These are phyloP conservation scores for Panagrolaimus sp. DNA, from an alignment of 1,140 invertebrate genomes.

Conservation along the genomic window DNA sequence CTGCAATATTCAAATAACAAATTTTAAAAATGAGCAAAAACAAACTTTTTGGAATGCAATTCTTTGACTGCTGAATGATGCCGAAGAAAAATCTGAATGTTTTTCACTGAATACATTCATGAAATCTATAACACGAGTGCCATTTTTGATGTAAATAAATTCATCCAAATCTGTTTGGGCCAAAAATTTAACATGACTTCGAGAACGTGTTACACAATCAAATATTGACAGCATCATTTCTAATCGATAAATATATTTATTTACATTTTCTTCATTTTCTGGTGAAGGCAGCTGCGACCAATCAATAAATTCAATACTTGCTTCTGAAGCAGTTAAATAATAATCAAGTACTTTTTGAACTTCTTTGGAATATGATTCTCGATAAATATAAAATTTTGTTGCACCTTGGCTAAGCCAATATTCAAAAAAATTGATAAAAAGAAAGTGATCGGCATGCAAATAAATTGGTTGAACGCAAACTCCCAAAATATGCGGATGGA, in stretches of 20 bases:
- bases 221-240: slow-evolving; percentile 30
- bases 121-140: neutral
- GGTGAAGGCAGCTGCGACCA: slow-evolving; percentile 24
- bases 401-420: slow-evolving; percentile 15
- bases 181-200: slow-evolving; percentile 28
- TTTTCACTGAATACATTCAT: slow-evolving; percentile 15
- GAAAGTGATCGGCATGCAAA: neutral
- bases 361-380: slow-evolving; percentile 1
- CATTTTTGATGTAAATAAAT: slow-evolving; percentile 18
- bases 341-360: slow-evolving; percentile 22
- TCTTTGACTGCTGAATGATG: slow-evolving; percentile 23
- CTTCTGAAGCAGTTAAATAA: slow-evolving; percentile 22
- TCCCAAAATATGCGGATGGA: slow-evolving; percentile 14
- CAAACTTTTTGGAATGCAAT: slow-evolving; percentile 13
- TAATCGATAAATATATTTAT: slow-evolving; percentile 25
- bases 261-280: slow-evolving; percentile 8
- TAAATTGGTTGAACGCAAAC: slow-evolving; percentile 25
- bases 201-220: slow-evolving; percentile 27
- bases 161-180: slow-evolving; percentile 32
- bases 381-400: slow-evolving; percentile 23
- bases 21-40: neutral
- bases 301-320: slow-evolving; percentile 29
- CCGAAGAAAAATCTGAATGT: slow-evolving; percentile 1
- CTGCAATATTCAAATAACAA: neutral
- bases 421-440: slow-evolving; percentile 17